phyloP scores from a whole-genome alignment of 2,888 invertebrate genomes.

The Branchipolynoe longqiensis region DNA sequence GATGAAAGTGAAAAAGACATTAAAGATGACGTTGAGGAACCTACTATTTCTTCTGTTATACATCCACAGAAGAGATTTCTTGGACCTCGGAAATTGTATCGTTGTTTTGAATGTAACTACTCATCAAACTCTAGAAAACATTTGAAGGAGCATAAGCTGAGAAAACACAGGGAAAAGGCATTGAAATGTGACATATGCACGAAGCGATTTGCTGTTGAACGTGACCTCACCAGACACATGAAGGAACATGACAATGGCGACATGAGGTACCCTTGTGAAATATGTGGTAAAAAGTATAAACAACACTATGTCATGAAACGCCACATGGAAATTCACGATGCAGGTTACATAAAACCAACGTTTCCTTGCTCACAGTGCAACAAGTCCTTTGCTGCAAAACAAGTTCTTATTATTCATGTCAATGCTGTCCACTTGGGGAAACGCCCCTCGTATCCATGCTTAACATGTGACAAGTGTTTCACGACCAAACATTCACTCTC shows the following conservation, averaged over 20 bases:
- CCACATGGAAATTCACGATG: conserved; percentile 5
- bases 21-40: background rate
- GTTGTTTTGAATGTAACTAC: conserved; percentile 48
- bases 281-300: conserved; percentile 46
- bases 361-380: background rate
- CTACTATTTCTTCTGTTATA: background rate
- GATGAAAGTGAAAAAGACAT: background rate
- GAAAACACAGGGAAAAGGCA: conserved; percentile 22
- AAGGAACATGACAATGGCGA: conserved; percentile 59
- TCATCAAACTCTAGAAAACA: conserved; percentile 34
- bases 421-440: conserved; percentile 68
- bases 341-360: conserved; percentile 23
- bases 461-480: conserved; percentile 76
- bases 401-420: conserved; percentile 17
- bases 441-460: conserved; percentile 72
- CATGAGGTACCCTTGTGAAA: background rate
- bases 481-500: conserved; percentile 74
- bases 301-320: conserved; percentile 39
- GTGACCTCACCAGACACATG: conserved; percentile 12
- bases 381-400: conserved; percentile 40
- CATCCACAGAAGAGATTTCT: conserved; percentile 16
- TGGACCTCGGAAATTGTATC: conserved; percentile 8
- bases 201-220: conserved; percentile 34
- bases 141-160: conserved; percentile 41
- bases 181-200: conserved; percentile 13